Base-by-base conservation (phyloP, 2,888 invertebrate genomes). In the Drosophila seclusa region DNA sequence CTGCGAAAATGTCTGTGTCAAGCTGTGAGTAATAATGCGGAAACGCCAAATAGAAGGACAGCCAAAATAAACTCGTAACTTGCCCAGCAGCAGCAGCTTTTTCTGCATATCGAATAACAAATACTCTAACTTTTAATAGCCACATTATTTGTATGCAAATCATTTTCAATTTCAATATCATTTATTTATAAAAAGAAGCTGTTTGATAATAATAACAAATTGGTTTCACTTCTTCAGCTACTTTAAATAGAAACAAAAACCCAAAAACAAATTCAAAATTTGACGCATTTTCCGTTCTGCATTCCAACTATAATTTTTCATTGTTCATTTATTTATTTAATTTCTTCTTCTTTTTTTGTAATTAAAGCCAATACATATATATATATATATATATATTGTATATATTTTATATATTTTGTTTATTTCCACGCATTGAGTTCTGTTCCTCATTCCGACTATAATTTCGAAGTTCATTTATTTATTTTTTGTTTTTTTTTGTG, bases 11-110 rank as follows among this genome's bases (percentile, higher is more conserved):
- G 89, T 67, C 78, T 75, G 75, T 86, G 87, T 88, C 83, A 85
- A 85, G 81, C 83, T 86, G 89, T 88, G 87, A 88, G 89, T 83
- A 88, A 85, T 88, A 88, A 86, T 81, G 78, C 83, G 78, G 81
- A 80, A 86, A 83, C 60, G 72, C 76, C 78, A 67, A 73, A 69
- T 48, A 77, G 71, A 69, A 60, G 65, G 42, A 73, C 81, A 67
- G 42, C 49, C 60, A 53, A 68, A 80, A 60, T 65, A 64, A 62
- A 78, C 82, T 87, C 83, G 81, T 83, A 87, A 87, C 76, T 75
- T 67, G 73, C 40, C 58, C 60, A 68, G 29, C 53, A 50, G 21
- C 32, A 11, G 11, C 29, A 32, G 6, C 1, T 2, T 27, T 11
- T 16, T 1, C 1, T 3, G 4, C 13, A 50, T 1, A 10, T 38